Base-by-base conservation (phyloP, 2,797 vertebrate genomes). In the Pseudocheirus occidentalis region DNA sequence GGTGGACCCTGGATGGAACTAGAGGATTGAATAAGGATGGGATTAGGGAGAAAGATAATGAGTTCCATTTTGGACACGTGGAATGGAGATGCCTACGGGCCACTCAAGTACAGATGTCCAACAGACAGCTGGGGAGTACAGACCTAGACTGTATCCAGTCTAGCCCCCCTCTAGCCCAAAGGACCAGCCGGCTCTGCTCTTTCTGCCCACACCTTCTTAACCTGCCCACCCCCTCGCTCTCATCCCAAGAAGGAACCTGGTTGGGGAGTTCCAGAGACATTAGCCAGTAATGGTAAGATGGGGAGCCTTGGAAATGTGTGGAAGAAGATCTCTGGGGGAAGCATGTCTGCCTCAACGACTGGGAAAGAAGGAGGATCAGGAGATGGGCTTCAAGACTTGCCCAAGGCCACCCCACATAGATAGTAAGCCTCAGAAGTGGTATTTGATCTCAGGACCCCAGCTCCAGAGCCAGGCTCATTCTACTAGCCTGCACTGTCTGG, bases 311-410 rank as follows among this genome's bases (percentile, higher is more conserved):
- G 98, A 98, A 94, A 0, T 0, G 96, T 55, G 96, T 97, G 97
- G 99, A 98, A 98, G 98, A 98, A 98, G 98, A 98, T 91, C 0
- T 95, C 95, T 96, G 96, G 92, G 18, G 93, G 58, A 5, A 27
- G 59, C 29, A 34, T 95, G 95, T 98, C 94, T 93, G 95, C 93
- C 95, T 96, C 66, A 7, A 0, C 50, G 95, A 90, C 5, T 90
- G 66, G 95, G 94, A 93, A 58, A 28, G 62, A 92, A 95, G 97
- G 93, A 95, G 97, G 93, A 62, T 73, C 18, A 94, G 21, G 73
- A 50, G 66, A 46, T 46, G 7, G 31, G 40, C n/a, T n/a, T n/a
- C n/a, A n/a, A n/a, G n/a, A 81, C n/a, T 46, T 46, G 66, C 40
- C 10, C n/a, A 81, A 81, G n/a, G 40, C 10, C 73, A 50, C 73